phyloP scores from a whole-genome alignment of 2,888 invertebrate genomes.

The Zhengitettix transpicula region DNA sequence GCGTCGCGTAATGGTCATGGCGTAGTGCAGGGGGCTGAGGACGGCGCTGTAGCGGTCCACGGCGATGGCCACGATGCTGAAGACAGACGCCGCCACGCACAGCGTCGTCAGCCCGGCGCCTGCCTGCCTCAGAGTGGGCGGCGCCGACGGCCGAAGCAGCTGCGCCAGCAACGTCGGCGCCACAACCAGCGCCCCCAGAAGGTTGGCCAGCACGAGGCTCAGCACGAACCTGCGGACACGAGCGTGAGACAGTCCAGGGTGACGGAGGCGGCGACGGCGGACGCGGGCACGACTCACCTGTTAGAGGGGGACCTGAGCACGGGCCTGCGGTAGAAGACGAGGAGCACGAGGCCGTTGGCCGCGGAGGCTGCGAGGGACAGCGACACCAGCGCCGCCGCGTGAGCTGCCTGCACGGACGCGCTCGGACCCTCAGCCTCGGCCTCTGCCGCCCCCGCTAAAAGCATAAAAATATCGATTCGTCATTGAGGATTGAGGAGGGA shows the following conservation, averaged over 20 bases:
- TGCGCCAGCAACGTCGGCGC: constrained; percentile 27
- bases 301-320: constrained; percentile 30
- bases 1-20: constrained; percentile 29
- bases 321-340: constrained; percentile 29
- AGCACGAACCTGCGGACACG: constrained; percentile 26
- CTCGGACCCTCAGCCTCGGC: background rate
- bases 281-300: constrained; percentile 17
- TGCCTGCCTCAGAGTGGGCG: constrained; percentile 22
- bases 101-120: constrained; percentile 24
- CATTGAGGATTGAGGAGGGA: too few species aligned
- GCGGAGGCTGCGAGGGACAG: constrained; percentile 10
- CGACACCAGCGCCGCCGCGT: constrained; percentile 10
- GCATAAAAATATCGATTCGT: too few species aligned
- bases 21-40: constrained; percentile 32
- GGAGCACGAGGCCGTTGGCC: constrained; percentile 26
- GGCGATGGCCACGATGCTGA: constrained; percentile 31
- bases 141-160: constrained; percentile 16
- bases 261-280: background rate
- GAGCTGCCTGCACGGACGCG: constrained; percentile 4
- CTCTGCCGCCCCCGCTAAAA: background rate
- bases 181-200: constrained; percentile 27
- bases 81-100: constrained; percentile 29
- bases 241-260: background rate
- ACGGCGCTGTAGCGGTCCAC: constrained; percentile 32
- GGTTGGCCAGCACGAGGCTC: constrained; percentile 31